Evolutionary conservation across 2,888 invertebrate genomes (phyloP).

Genomic region (Lasiommata megera): DNA sequence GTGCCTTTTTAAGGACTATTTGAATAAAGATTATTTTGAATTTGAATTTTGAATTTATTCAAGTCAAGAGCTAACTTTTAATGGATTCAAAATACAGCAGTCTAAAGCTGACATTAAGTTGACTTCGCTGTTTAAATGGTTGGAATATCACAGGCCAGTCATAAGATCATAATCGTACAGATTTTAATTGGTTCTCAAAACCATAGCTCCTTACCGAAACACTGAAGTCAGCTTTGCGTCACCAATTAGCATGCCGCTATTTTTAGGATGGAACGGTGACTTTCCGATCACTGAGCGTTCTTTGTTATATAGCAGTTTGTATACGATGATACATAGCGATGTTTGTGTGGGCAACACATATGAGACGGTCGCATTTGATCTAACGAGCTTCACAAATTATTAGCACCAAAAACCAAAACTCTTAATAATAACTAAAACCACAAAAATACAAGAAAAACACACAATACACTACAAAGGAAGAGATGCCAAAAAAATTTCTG

Average conservation of each 20-base stretch:
- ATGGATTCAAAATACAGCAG: too few species aligned
- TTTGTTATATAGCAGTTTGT: slow-evolving; percentile 28
- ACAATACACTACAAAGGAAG: too few species aligned
- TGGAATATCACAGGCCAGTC: neutral
- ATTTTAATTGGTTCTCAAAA: slow-evolving; percentile 11
- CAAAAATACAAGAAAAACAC: too few species aligned
- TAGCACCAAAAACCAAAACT: too few species aligned
- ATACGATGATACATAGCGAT: slow-evolving; percentile 11
- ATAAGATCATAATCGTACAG: neutral
- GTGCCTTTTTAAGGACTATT: too few species aligned
- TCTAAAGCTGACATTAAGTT: neutral
- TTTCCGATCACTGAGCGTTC: slow-evolving; percentile 38
- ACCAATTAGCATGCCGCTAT: slow-evolving; percentile 50
- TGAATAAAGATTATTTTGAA: too few species aligned
- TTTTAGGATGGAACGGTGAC: slow-evolving; percentile 42
- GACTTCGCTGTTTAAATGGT: neutral
- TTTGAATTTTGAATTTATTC: too few species aligned
- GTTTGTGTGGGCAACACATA: slow-evolving; percentile 9
- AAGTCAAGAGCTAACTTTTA: too few species aligned
- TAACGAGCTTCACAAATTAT: slow-evolving; percentile 18
- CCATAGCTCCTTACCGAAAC: slow-evolving; percentile 17
- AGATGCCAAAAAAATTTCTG: too few species aligned
- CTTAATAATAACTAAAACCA: too few species aligned
- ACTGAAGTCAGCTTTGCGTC: slow-evolving; percentile 45
- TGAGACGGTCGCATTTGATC: slow-evolving; percentile 25